Conservation (phyloP, 2,888 invertebrate genomes). For the Platycheirus albimanus region DNA sequence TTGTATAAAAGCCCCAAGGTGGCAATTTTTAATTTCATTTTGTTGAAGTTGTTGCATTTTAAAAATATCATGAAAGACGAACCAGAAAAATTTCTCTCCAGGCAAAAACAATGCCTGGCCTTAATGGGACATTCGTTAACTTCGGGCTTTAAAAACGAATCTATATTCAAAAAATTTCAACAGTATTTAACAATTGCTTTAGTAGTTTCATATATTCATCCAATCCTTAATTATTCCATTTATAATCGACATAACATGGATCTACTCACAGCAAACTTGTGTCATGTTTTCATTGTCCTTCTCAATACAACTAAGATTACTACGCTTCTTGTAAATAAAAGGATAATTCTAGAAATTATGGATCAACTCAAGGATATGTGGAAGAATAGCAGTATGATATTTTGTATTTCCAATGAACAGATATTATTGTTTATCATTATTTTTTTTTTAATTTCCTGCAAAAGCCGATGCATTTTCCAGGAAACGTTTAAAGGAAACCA, state of each 20-base stretch:
- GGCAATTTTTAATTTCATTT: not conserved
- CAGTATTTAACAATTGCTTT: not conserved
- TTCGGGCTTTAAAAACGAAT: not conserved
- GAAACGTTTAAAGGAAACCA: constrained; percentile 74
- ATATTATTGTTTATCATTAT: not conserved
- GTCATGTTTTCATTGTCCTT: constrained; percentile 1
- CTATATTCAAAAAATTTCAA: not conserved
- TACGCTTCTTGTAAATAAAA: constrained; percentile 78
- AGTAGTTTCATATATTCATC: not conserved
- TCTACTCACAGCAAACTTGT: not conserved
- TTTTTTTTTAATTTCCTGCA: not conserved
- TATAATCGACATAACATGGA: constrained; percentile 1
- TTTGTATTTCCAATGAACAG: too few species aligned
- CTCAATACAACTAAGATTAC: constrained; percentile 52
- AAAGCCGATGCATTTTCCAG: constrained; percentile 27
- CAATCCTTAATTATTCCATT: not conserved
- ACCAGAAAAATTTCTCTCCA: not conserved
- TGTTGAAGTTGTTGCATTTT: not conserved
- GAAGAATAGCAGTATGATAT: constrained; percentile 75
- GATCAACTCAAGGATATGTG: constrained; percentile 77
- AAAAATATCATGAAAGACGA: constrained; percentile 12
- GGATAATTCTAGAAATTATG: constrained; percentile 77
- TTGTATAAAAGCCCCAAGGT: not conserved
- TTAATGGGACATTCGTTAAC: constrained; percentile 1
- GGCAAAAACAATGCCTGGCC: constrained; percentile 4